Conservation (phyloP, 2,888 invertebrate genomes). For the Ceramica pisi region DNA sequence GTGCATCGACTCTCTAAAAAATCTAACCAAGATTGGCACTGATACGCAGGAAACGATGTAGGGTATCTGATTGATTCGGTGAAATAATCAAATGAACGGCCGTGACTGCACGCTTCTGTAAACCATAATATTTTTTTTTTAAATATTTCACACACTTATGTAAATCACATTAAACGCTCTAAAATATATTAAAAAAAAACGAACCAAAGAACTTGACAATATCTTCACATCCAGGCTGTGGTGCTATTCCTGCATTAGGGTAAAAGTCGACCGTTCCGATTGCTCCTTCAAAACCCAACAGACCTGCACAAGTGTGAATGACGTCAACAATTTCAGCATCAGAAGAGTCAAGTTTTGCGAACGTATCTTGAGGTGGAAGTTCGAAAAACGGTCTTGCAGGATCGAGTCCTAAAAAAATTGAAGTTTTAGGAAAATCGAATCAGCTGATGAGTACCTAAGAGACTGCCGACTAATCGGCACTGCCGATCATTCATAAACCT, state of each 20-base stretch:
- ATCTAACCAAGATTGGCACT: conserved; percentile 87
- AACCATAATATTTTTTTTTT: conserved; percentile 44
- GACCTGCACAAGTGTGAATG: conserved; percentile 93
- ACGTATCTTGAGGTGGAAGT: conserved; percentile 87
- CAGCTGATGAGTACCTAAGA: too few relatives aligned
- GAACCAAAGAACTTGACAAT: conserved; percentile 74
- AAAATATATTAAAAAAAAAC: conserved; percentile 19
- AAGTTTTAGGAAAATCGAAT: neutral
- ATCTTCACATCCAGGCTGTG: conserved; percentile 93
- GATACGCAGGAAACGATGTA: conserved; percentile 88
- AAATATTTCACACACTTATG: too few relatives aligned
- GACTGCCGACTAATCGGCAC: too few relatives aligned
- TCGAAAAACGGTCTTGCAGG: conserved; percentile 93
- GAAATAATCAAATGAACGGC: conserved; percentile 91
- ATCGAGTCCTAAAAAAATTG: conserved; percentile 89
- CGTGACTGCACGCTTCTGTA: conserved; percentile 93
- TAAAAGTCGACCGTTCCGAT: conserved; percentile 93
- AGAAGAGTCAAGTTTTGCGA: conserved; percentile 88
- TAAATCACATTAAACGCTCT: neutral
- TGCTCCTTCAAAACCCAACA: conserved; percentile 91
- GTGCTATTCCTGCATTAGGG: conserved; percentile 92
- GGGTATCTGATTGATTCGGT: conserved; percentile 91
- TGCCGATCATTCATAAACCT: too few relatives aligned
- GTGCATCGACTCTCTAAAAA: conserved; percentile 70
- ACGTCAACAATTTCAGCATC: conserved; percentile 92